Percentiles rank a stretch among this genome's conserved stretches.
These are phyloP conservation scores for Mohoua ochrocephala DNA, from an alignment of 2,113 vertebrate genomes.

Conservation along the genomic window DNA sequence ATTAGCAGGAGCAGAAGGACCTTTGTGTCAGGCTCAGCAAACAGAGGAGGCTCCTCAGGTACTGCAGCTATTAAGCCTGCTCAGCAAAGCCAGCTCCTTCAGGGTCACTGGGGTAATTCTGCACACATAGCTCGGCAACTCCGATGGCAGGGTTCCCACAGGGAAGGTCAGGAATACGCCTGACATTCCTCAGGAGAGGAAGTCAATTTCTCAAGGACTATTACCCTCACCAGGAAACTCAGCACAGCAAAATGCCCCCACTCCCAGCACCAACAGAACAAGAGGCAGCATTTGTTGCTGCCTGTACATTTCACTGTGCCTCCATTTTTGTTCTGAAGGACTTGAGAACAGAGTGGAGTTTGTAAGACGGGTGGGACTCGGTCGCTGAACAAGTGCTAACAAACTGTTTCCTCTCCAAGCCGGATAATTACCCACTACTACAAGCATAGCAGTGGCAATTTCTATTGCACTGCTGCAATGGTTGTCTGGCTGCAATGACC, in stretches of 20 bases:
- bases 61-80: not conserved
- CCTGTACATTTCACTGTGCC: not conserved
- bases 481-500: not conserved
- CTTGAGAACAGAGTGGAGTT: not conserved
- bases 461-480: not conserved
- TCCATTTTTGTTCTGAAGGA: not conserved
- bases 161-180: not conserved
- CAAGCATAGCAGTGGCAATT: not conserved
- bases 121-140: not conserved
- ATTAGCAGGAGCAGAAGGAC: not conserved
- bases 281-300: not conserved
- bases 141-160: not conserved
- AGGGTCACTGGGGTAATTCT: rapidly evolving
- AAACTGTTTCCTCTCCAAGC: not conserved
- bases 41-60: not conserved
- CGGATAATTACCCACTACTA: not conserved
- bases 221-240: not conserved
- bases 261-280: not conserved
- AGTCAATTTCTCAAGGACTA: not conserved
- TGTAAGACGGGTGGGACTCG: not conserved
- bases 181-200: not conserved
- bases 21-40: not conserved
- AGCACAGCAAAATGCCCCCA: not conserved
- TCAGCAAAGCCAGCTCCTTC: not conserved
- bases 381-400: not conserved